Base-by-base conservation (phyloP, 1,140 invertebrate species). In the Copidosoma floridanum region DNA sequence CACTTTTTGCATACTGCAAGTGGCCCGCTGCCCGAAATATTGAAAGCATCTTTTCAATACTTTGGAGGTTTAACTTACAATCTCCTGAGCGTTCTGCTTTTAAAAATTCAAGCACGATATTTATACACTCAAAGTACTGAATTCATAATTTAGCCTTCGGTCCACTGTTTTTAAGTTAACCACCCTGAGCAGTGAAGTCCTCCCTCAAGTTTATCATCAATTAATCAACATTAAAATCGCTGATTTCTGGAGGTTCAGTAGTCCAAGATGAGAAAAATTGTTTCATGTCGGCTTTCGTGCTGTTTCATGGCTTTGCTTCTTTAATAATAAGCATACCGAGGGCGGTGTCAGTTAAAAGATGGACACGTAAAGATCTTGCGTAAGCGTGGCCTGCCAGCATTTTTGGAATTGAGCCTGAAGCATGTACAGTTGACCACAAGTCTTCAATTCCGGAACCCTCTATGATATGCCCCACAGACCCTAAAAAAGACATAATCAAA, bases 11-110 rank as follows among this genome's bases (percentile, higher is more conserved):
- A 61, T 77, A 75, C 0, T 58, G 14, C 21, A 68, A 66, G 54
- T 77, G 71, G 0, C 71, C 71, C 23, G 65, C 29, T 14, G 74
- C 72, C 59, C 72, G 69, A 43, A 75, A 70, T 27, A 66, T 68
- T 10, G 70, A 71, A 6, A 74, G 44, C 70, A 77, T 77, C 5
- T 18, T 53, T 12, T 6, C 65, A 2, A 64, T 38, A 5, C 7
- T 20, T 12, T 55, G 18, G 3, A 55, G 11, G 14, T 38, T 23
- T 20, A 55, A 23, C 26, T 55, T 14, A 35, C 52, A 41, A 16
- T 6, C 14, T 1, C 52, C 52, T 11, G 41, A 16, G 11, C 53
- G 38, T n/a, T 55, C 53, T 12, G 32, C 37, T 14, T 38, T 38
- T n/a, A 41, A 26, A 26, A 55, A 55, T 3, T 27, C 20, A 11